Evolutionary conservation across 2,888 invertebrate genomes (phyloP).

Genomic region (Drosophila infuscata): DNA sequence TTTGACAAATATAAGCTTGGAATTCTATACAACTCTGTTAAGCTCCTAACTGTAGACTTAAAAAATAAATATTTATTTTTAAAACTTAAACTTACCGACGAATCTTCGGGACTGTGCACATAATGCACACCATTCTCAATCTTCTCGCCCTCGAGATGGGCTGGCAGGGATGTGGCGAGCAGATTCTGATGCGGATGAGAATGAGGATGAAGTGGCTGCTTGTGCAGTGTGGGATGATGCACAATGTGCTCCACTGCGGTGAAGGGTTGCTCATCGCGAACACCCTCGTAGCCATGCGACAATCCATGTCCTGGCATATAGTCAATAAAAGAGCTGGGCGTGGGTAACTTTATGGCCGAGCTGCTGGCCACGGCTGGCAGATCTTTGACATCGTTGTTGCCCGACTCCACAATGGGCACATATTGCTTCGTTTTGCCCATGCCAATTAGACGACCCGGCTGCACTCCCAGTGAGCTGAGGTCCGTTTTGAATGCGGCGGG

Average conservation of each 20-base stretch:
- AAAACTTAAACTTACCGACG: conserved; percentile 54
- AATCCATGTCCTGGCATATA: conserved; percentile 73
- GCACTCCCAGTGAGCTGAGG: conserved; percentile 54
- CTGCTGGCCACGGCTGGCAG: conserved; percentile 15
- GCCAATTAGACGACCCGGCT: conserved; percentile 74
- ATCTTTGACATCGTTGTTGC: conserved; percentile 64
- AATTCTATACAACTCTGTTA: not conserved
- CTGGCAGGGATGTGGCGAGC: conserved; percentile 54
- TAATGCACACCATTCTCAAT: conserved; percentile 51
- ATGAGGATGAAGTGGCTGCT: not conserved
- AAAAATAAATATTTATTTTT: not conserved
- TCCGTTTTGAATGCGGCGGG: conserved; percentile 21
- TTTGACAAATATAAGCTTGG: not conserved
- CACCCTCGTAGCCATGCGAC: conserved; percentile 81
- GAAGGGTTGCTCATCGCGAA: conserved; percentile 48
- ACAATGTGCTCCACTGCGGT: conserved; percentile 65
- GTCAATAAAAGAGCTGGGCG: conserved; percentile 69
- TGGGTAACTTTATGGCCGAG: conserved; percentile 49
- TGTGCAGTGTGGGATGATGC: conserved; percentile 32
- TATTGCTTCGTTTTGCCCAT: conserved; percentile 82
- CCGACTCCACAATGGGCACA: conserved; percentile 79
- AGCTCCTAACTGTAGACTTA: not conserved
- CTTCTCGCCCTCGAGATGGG: conserved; percentile 50
- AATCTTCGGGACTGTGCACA: conserved; percentile 41
- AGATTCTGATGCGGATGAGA: conserved; percentile 13